Base-by-base conservation (phyloP, 2,797 vertebrate genomes). In the Argya squamiceps region DNA sequence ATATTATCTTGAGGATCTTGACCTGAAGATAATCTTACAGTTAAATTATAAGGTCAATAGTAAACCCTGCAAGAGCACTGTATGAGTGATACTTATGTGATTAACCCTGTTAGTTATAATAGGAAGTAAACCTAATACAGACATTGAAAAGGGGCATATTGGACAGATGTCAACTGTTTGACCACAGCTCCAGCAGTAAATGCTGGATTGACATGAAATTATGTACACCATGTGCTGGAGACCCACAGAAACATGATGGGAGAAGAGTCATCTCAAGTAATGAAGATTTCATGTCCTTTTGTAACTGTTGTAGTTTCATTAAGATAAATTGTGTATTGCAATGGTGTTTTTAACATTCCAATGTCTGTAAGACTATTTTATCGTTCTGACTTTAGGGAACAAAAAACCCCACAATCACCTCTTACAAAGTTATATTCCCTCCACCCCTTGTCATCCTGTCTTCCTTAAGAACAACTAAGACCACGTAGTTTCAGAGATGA, bases 381-480 rank as follows among this genome's bases (percentile, higher is more conserved):
- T 60, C 70, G 43, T 68, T 87, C 29, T 63, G 23, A 56, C 27
- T 22, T 23, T 58, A 69, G 23, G 3, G 47, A 14, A 62, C 9
- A 26, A 56, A 68, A 46, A 65, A 52, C 36, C 0, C 23, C 16
- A 3, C 2, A 37, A 36, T 44, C 2, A 22, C 9, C 3, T 63
- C 9, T n/a, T 58, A 44, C 1, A 50, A n/a, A 60, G 11, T 41
- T 52, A 26, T 34, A 30, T 30, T 80, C 4, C 5, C 24, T 37
- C 10, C 6, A 63, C 5, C 8, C 18, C 5, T 5, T 44, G 32
- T 36, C 37, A 46, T 11, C 1, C 5, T 7, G 5, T 5, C 14
- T 81, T 86, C 53, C 74, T n/a, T 70, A 24, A 58, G 29, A 73
- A 23, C 36, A 12, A 6, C 15, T 17, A 29, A 44, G 10, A 67